Evolutionary conservation across 1,140 invertebrate species (phyloP).

Genomic region (Phymorhynchus buccinoides): DNA sequence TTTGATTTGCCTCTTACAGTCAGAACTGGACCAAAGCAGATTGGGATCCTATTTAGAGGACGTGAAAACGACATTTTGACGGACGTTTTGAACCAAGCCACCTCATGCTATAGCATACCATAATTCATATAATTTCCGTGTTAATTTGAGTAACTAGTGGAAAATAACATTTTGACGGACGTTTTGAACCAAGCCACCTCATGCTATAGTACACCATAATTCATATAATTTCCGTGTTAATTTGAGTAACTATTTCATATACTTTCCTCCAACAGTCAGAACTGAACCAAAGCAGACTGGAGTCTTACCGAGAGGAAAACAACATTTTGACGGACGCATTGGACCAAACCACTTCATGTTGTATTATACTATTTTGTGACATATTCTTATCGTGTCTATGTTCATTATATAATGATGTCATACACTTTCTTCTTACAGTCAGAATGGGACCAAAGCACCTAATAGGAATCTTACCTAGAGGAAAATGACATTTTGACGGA

Average conservation of each 20-base stretch:
- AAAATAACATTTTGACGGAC: too few species aligned
- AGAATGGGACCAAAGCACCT: slow-evolving; percentile 43
- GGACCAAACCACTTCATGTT: too few species aligned
- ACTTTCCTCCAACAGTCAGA: slow-evolving; percentile 34
- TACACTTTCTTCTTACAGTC: slow-evolving; percentile 22
- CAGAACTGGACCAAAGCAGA: slow-evolving; percentile 47
- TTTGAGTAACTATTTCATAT: too few species aligned
- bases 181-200: too few species aligned
- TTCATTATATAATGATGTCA: too few species aligned
- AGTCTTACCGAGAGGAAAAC: slow-evolving; percentile 45
- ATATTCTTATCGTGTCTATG: too few species aligned
- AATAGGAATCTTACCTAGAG: slow-evolving; percentile 51
- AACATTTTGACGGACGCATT: too few species aligned
- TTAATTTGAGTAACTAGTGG: slow-evolving; percentile 21
- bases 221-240: too few species aligned
- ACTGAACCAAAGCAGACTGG: slow-evolving; percentile 42
- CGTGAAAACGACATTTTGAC: slow-evolving; percentile 59
- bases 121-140: too few species aligned
- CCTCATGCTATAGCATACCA: background rate
- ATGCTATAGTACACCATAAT: too few species aligned
- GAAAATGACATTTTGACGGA: slow-evolving; percentile 61
- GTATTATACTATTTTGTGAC: too few species aligned
- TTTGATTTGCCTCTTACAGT: slow-evolving; percentile 3
- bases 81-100: slow-evolving; percentile 59
- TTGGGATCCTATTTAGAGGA: slow-evolving; percentile 54